phyloP scores from a whole-genome alignment of 2,113 vertebrate genomes.

The Apaloderma vittatum region DNA sequence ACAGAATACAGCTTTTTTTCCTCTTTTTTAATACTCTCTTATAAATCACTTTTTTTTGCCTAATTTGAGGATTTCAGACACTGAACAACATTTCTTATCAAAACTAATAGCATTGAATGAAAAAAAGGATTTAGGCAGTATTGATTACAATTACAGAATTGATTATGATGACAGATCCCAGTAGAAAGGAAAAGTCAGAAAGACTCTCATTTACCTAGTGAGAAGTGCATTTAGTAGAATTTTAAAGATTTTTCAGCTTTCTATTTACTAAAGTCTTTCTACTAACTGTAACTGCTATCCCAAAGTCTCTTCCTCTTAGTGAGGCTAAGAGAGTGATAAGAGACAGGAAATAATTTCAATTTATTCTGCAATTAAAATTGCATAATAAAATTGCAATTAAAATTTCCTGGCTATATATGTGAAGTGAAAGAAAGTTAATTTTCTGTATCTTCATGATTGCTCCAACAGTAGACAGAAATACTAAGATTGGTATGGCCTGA shows the following conservation, averaged over 20 bases:
- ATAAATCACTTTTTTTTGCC: background rate
- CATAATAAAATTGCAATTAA: background rate
- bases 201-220: background rate
- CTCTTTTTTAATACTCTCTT: background rate
- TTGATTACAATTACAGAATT: background rate
- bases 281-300: background rate
- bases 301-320: background rate
- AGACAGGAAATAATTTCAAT: background rate
- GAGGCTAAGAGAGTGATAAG: background rate
- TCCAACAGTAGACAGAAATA: background rate
- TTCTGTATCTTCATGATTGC: background rate
- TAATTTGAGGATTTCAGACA: background rate
- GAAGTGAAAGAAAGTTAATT: background rate
- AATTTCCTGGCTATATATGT: background rate
- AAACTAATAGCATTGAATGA: background rate
- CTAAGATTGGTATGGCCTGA: background rate
- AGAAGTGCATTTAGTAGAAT: background rate
- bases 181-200: background rate
- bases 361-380: background rate
- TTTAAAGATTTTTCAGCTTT: background rate
- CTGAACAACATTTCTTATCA: background rate
- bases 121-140: background rate
- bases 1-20: background rate
- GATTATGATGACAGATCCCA: background rate
- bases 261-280: background rate